Conservation (phyloP, 2,888 invertebrate species). For the Sussaba pulchella region DNA sequence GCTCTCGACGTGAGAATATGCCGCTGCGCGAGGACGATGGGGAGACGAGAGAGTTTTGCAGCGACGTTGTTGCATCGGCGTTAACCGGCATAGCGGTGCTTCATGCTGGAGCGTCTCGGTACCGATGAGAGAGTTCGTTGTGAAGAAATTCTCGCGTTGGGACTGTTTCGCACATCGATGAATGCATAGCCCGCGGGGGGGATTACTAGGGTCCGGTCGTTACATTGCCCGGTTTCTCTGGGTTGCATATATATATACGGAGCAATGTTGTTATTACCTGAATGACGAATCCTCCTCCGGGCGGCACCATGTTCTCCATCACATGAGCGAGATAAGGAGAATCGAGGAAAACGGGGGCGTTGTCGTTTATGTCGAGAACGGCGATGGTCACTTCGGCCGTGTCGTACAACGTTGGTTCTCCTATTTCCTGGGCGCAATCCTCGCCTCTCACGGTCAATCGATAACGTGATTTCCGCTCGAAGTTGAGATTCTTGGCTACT, state of each 20-base stretch:
- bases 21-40: not conserved
- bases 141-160: too few relatives aligned
- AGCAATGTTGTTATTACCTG: too few relatives aligned
- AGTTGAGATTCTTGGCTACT: conserved; percentile 97
- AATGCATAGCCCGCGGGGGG: too few relatives aligned
- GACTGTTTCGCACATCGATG: too few relatives aligned
- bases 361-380: conserved; percentile 97
- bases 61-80: not conserved
- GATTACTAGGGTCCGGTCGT: too few relatives aligned
- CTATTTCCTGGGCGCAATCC: conserved; percentile 92
- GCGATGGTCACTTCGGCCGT: conserved; percentile 93
- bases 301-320: conserved; percentile 95
- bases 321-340: conserved; percentile 97
- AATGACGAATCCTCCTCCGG: conserved; percentile 89
- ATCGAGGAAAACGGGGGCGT: conserved; percentile 96
- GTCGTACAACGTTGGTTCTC: conserved; percentile 87
- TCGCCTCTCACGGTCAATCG: conserved; percentile 94
- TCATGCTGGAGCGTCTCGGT: too few relatives aligned
- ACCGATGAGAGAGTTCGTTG: too few relatives aligned
- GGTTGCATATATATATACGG: not conserved
- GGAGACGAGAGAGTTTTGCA: not conserved
- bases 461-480: conserved; percentile 95
- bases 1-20: conserved; percentile 21
- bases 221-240: not conserved
- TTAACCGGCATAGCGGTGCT: too few relatives aligned